A percentile compares a stretch with the other conserved stretches of the same genome.
phyloP scores from a whole-genome alignment of 64 coral and sea anemone species.

The Actinia tenebrosa region DNA sequence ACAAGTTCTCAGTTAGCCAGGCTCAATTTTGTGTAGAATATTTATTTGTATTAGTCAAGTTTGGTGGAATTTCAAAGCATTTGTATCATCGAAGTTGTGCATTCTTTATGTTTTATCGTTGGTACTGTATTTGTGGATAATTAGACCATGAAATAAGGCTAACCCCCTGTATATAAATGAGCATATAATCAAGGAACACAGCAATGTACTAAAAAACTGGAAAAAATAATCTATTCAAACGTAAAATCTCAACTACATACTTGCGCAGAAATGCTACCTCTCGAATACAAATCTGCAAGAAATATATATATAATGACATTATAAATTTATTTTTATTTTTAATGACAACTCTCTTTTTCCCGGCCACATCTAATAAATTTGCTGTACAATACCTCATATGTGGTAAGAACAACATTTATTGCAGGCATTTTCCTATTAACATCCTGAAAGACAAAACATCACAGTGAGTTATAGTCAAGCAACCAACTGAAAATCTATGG shows the following conservation, averaged over 20 bases:
- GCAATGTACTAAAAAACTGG: background rate
- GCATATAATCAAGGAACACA: background rate
- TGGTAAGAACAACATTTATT: slow-evolving; percentile 64
- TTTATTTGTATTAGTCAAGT: too few relatives aligned
- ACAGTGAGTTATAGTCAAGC: too few relatives aligned
- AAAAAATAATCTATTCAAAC: background rate
- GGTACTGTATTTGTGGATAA: too few relatives aligned
- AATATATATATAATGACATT: background rate
- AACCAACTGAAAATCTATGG: too few relatives aligned
- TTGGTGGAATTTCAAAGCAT: background rate
- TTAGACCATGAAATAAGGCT: too few relatives aligned
- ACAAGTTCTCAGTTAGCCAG: too few relatives aligned
- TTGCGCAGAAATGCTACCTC: slow-evolving; percentile 6
- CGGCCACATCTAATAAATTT: too few relatives aligned
- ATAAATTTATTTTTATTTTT: background rate
- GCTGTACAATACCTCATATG: slow-evolving; percentile 60
- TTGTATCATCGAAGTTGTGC: too few relatives aligned
- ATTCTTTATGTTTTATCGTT: too few relatives aligned
- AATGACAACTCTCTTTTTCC: too few relatives aligned
- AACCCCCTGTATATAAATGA: too few relatives aligned
- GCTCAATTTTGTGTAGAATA: too few relatives aligned
- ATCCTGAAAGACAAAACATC: background rate
- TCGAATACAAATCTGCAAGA: slow-evolving; percentile 15
- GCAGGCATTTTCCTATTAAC: background rate
- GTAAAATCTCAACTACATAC: background rate